Conservation (phyloP, 2,797 vertebrate species). For the Hippoglossus hippoglossus region DNA sequence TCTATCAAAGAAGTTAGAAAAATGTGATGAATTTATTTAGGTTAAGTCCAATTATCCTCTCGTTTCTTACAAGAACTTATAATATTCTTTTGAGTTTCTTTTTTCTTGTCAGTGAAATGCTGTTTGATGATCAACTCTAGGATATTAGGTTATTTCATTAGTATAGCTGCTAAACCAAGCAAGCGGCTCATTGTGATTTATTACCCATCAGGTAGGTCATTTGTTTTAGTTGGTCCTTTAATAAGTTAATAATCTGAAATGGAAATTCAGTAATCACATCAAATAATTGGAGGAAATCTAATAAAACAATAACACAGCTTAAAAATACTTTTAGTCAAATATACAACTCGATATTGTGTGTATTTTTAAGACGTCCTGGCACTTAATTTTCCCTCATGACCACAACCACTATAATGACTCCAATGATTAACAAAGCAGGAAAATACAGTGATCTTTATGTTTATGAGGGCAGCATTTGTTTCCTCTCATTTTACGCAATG, state of each 20-base stretch:
- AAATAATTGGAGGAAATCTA: too few relatives aligned
- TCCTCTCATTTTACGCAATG: background rate
- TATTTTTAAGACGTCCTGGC: background rate
- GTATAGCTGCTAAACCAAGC: background rate
- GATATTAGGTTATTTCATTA: background rate
- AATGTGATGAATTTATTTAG: background rate
- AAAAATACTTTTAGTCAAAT: too few relatives aligned
- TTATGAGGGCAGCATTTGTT: conserved; percentile 16
- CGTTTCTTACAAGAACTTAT: background rate
- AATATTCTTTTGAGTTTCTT: background rate
- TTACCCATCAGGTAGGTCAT: background rate
- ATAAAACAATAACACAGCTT: too few relatives aligned
- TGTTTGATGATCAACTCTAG: too few relatives aligned
- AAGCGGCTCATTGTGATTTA: background rate
- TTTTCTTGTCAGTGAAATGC: too few relatives aligned
- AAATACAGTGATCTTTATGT: conserved; percentile 20
- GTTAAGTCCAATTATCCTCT: background rate
- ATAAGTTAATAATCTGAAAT: too few relatives aligned
- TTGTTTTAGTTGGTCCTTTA: too few relatives aligned
- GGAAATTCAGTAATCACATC: too few relatives aligned
- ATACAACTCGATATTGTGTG: too few relatives aligned
- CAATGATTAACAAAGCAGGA: conserved; percentile 16
- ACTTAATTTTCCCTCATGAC: background rate
- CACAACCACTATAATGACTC: conserved; percentile 2
- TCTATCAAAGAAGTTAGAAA: background rate